Conservation (phyloP, 2,888 invertebrate genomes). For the Ctena decussata region DNA sequence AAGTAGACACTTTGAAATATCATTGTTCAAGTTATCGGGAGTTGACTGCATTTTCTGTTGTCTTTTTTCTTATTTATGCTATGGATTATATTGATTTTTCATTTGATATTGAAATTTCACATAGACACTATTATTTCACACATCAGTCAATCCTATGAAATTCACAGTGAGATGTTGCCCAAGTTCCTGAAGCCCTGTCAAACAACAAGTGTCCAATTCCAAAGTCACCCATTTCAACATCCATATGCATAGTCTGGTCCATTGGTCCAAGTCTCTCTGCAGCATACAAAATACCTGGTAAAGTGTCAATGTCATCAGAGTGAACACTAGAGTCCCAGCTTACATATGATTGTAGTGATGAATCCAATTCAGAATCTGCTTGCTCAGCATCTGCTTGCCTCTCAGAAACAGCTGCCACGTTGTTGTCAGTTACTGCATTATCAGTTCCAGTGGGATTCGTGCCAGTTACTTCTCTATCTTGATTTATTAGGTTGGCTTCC, state of each 20-base stretch:
- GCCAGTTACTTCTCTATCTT: background rate
- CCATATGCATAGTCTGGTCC: conserved; percentile 56
- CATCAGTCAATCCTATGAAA: conserved; percentile 46
- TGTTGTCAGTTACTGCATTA: background rate
- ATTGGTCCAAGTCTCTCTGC: conserved; percentile 51
- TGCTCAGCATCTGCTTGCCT: background rate
- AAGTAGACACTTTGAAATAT: no score
- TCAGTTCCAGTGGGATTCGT: background rate
- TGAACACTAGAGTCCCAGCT: conserved; percentile 35
- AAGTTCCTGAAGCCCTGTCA: conserved; percentile 62
- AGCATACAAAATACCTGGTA: conserved; percentile 61
- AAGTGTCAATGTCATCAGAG: conserved; percentile 38
- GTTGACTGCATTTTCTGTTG: no score
- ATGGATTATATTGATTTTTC: no score
- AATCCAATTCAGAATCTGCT: background rate
- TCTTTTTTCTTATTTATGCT: no score
- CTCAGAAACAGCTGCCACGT: background rate
- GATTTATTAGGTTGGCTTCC: background rate
- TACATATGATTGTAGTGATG: background rate
- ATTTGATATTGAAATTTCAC: no score
- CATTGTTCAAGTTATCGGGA: no score
- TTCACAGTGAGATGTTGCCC: conserved; percentile 54
- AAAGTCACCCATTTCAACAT: conserved; percentile 67
- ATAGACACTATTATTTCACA: no score
- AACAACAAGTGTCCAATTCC: conserved; percentile 64